Base-by-base conservation (phyloP, 2,113 vertebrate genomes). In the Montifringilla adamsi region DNA sequence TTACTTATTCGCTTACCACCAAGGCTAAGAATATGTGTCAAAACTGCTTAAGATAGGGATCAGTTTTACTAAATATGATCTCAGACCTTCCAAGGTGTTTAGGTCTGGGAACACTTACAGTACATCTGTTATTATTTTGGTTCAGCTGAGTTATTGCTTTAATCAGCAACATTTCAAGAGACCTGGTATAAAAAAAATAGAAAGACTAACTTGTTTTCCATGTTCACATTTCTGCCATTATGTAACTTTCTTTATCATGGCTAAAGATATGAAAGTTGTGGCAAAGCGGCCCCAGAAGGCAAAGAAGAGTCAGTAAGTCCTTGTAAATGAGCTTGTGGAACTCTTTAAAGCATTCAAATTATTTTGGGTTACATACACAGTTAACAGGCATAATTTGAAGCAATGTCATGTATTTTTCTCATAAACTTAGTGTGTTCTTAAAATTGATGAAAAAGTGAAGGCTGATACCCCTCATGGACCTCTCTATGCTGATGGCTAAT, bases 111-210 rank as follows among this genome's bases (percentile, higher is more conserved):
- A 96, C 84, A 94, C 90, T 97, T 96, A 96, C 20, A 88, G 75
- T 95, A 96, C 95, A 97, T 97, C 96, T 97, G 97, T 94, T 97
- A 97, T 97, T 97, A 84, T 97, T 98, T 98, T 96, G 90, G 69
- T 96, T 95, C 83, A 92, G 78, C 62, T 84, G 90, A 96, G 62
- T 93, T 97, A 93, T 93, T 94, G 88, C 95, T 97, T 97, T 97
- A 97, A 96, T 97, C 80, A 84, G 67, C 95, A 94, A 94, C 60
- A 85, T 96, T 97, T 97, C 82, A 91, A 95, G 84, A 94, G 55
- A 76, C 13, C 9, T 79, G 60, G 50, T 86, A 81, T 37, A 60
- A 93, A 88, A 77, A 66, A 68, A 77, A 31, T 55, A 90, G 74
- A 93, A 94, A 80, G 62, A 76, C 81, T 92, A 73, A 67, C 93